Conservation (phyloP, 2,888 invertebrate species). For the Drosophila pullipes region DNA sequence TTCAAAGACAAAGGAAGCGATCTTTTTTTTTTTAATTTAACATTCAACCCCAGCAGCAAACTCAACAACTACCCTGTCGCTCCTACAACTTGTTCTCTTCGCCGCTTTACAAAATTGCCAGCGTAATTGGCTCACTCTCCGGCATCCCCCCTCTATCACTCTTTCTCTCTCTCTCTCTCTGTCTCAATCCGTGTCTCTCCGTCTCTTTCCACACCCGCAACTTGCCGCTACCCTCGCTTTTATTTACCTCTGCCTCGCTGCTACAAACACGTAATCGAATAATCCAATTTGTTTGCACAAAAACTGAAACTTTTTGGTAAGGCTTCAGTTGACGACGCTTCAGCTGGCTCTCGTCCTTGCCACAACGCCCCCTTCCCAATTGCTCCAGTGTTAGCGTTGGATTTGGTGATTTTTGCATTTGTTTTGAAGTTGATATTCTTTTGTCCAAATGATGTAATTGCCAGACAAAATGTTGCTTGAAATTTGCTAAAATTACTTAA, state of each 20-base stretch:
- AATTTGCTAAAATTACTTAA: not conserved
- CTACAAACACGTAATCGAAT: slow-evolving; percentile 77
- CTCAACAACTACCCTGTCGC: slow-evolving; percentile 16
- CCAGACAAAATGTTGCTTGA: slow-evolving; percentile 17
- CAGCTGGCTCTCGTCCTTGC: slow-evolving; percentile 19
- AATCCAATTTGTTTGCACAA: slow-evolving; percentile 80
- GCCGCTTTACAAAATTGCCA: slow-evolving; percentile 57
- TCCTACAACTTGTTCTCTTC: slow-evolving; percentile 69
- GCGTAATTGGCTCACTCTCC: slow-evolving; percentile 29
- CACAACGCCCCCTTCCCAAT: slow-evolving; percentile 42
- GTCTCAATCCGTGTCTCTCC: not conserved
- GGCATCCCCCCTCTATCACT: not conserved
- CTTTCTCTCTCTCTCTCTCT: not conserved
- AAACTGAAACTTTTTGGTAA: slow-evolving; percentile 76
- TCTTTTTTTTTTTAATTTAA: slow-evolving; percentile 11
- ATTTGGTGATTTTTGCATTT: slow-evolving; percentile 43
- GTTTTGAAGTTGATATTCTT: slow-evolving; percentile 42
- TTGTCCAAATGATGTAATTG: slow-evolving; percentile 63
- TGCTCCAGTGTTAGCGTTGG: slow-evolving; percentile 62
- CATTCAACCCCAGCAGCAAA: slow-evolving; percentile 4
- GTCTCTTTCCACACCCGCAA: slow-evolving; percentile 1
- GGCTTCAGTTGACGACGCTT: slow-evolving; percentile 66
- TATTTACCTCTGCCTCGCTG: slow-evolving; percentile 52
- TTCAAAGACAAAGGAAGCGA: slow-evolving; percentile 35
- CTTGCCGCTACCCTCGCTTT: slow-evolving; percentile 12